A percentile compares a stretch with the other conserved stretches of the same genome.
Conservation (phyloP, 2,113 vertebrate genomes). For the Oreochromis spilurus region DNA sequence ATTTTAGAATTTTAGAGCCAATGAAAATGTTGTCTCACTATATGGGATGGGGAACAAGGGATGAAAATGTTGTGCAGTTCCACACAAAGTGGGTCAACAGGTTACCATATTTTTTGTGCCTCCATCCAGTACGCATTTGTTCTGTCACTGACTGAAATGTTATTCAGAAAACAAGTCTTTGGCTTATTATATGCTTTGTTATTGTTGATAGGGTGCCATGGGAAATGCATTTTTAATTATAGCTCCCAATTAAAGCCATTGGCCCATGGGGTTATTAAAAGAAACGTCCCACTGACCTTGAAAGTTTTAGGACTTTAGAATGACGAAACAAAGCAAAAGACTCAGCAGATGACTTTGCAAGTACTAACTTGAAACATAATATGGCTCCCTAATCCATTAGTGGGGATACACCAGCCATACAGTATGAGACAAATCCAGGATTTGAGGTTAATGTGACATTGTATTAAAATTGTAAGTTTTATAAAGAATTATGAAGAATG, state of each 20-base stretch:
- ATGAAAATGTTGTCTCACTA: background rate
- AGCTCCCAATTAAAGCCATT: constrained; percentile 42
- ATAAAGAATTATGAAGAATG: background rate
- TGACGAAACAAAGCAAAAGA: background rate
- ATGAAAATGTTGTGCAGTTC: background rate
- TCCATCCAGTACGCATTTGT: background rate
- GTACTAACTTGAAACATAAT: background rate
- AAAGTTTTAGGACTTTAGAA: constrained; percentile 10
- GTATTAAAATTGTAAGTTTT: background rate
- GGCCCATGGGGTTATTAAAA: constrained; percentile 38
- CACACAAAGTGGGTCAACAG: background rate
- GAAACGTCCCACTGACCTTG: constrained; percentile 43
- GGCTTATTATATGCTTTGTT: background rate
- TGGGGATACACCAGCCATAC: background rate
- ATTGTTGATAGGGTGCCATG: constrained; percentile 1
- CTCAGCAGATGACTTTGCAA: constrained; percentile 8
- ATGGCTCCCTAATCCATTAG: constrained; percentile 9
- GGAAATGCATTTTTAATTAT: constrained; percentile 39
- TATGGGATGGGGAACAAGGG: background rate
- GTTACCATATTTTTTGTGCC: background rate
- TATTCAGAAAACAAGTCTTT: background rate
- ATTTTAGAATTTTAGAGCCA: background rate
- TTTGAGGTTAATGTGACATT: constrained; percentile 15
- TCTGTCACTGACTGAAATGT: background rate
- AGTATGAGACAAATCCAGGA: background rate